These are phyloP conservation scores for Drosophila asahinai DNA, from an alignment of 1,140 invertebrate genomes.

Conservation along the genomic window DNA sequence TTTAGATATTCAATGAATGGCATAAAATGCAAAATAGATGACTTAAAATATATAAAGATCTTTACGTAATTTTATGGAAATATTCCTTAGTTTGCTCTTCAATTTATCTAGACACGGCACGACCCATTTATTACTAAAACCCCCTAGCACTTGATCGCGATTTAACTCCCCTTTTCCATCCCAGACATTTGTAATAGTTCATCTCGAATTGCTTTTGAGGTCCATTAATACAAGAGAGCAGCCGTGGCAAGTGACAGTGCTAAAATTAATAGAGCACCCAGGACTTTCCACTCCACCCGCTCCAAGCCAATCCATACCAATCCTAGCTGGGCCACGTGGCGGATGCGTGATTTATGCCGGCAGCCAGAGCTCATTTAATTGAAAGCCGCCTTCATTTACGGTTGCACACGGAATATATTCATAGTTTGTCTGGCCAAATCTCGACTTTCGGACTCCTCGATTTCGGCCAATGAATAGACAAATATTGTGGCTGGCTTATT, in stretches of 20 bases:
- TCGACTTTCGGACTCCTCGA: conserved; percentile 42
- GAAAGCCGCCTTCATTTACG: conserved; percentile 51
- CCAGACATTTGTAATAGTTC: conserved; percentile 54
- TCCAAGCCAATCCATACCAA: conserved; percentile 12
- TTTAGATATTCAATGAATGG: not conserved
- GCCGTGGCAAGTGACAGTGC: conserved; percentile 72
- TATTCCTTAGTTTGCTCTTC: not conserved
- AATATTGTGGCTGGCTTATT: conserved; percentile 75
- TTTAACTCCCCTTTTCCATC: conserved; percentile 5
- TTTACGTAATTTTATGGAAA: not conserved
- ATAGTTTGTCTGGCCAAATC: conserved; percentile 32
- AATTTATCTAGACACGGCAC: not conserved
- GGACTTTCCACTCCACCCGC: conserved; percentile 26
- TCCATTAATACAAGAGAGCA: conserved; percentile 59
- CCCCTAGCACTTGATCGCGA: not conserved
- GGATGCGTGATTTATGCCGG: conserved; percentile 70
- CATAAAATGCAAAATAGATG: not conserved
- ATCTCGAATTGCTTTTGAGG: conserved; percentile 50
- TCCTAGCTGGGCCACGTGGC: conserved; percentile 51
- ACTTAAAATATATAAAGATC: not conserved
- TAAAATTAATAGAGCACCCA: conserved; percentile 73
- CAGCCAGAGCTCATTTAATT: conserved; percentile 64
- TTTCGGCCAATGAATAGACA: conserved; percentile 65
- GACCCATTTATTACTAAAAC: conserved; percentile 2
- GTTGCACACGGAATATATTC: conserved; percentile 25